Conservation (phyloP, 2,888 invertebrate genomes). For the Marasmarcha lunaedactyla region DNA sequence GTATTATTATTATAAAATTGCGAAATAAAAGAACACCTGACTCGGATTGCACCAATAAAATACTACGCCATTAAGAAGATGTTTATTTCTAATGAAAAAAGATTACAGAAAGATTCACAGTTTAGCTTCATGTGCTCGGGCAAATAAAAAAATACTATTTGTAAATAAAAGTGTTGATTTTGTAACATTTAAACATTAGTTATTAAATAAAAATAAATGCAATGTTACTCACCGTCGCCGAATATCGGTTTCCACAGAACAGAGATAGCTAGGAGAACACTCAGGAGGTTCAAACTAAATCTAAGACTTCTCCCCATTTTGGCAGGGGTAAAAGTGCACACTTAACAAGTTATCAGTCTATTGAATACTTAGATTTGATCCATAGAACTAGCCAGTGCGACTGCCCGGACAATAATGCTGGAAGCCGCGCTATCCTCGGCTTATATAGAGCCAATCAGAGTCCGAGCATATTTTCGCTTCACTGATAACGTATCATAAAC, state of each 20-base stretch:
- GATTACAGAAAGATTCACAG: no score
- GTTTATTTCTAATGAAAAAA: no score
- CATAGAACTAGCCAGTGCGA: background rate
- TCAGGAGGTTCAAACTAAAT: slow-evolving; percentile 35
- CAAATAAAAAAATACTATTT: no score
- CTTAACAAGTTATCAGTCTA: slow-evolving; percentile 44
- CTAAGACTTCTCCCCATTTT: slow-evolving; percentile 53
- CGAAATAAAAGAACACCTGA: no score
- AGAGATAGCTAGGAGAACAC: slow-evolving; percentile 50
- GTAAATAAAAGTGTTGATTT: no score
- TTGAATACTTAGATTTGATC: slow-evolving; percentile 42
- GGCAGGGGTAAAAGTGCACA: slow-evolving; percentile 33
- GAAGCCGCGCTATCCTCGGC: background rate
- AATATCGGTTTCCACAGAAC: slow-evolving; percentile 55
- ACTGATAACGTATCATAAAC: background rate
- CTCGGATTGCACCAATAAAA: no score
- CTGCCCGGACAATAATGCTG: slow-evolving; percentile 3
- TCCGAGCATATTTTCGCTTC: background rate
- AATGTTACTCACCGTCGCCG: slow-evolving; percentile 39
- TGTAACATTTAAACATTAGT: no score
- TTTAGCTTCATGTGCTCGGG: no score
- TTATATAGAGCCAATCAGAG: background rate
- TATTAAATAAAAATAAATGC: no score
- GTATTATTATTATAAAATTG: no score
- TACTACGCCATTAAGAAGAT: no score